These are phyloP conservation scores for Dicyrtomina minuta DNA, from an alignment of 2,888 invertebrate genomes.

Conservation along the genomic window DNA sequence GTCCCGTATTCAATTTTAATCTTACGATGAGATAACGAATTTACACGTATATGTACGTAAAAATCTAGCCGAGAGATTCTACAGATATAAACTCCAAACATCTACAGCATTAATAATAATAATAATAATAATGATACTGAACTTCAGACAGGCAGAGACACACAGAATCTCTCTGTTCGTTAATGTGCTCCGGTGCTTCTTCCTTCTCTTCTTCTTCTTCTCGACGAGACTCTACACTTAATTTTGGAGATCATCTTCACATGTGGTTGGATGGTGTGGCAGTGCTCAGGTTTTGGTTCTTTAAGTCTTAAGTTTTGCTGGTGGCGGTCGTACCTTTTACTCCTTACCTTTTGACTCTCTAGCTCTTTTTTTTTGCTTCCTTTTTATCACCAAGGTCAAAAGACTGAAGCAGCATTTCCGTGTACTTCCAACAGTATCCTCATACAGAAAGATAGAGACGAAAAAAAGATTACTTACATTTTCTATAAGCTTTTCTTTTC, in stretches of 20 bases:
- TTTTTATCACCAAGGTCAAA: slow-evolving; percentile 42
- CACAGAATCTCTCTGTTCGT: background rate
- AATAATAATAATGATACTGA: background rate
- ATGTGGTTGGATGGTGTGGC: slow-evolving; percentile 17
- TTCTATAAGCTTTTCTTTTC: background rate
- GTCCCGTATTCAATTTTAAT: too few species aligned
- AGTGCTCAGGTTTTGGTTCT: background rate
- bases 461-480: slow-evolving; percentile 18
- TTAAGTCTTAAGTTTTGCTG: slow-evolving; percentile 3
- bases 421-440: slow-evolving; percentile 23
- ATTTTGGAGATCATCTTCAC: slow-evolving; percentile 34
- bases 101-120: too few species aligned
- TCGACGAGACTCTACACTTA: slow-evolving; percentile 21
- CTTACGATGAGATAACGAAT: too few species aligned
- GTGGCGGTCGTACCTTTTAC: slow-evolving; percentile 2
- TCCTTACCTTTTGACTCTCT: slow-evolving; percentile 27
- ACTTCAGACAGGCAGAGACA: background rate
- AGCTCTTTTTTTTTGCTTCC: slow-evolving; percentile 36
- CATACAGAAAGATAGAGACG: background rate
- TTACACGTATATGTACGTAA: too few species aligned
- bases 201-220: slow-evolving; percentile 13
- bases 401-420: slow-evolving; percentile 43
- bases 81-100: too few species aligned
- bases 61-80: too few species aligned
- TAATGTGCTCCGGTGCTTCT: slow-evolving; percentile 32